Base-by-base conservation (phyloP, 2,113 vertebrate species). In the Notarius lentiginosus region DNA sequence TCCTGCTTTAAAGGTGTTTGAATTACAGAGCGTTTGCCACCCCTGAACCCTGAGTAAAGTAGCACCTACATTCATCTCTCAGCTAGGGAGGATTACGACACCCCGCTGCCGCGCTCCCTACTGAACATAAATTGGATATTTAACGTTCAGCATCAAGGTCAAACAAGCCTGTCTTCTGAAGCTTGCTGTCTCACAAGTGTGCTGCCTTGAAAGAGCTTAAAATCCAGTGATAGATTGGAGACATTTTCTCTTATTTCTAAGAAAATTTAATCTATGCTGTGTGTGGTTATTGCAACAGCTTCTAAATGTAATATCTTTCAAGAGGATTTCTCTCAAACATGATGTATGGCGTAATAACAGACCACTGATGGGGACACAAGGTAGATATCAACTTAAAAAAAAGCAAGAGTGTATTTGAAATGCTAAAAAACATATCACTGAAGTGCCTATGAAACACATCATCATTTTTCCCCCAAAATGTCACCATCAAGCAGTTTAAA, bases 61-160 rank as follows among this genome's bases (percentile, higher is more conserved):
- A 87, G 85, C 87, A 82, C 81, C 83, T 84, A 87, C 81, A 89
- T 91, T 92, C 89, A 90, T 91, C 89, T 89, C 87, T 80, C 85
- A 83, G 82, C 83, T 72, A 87, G 87, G 86, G 72, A 87, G 89
- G 89, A 91, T 92, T 92, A 90, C 79, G 90, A 91, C 81, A 63
- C 88, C 89, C 88, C 7, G 79, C 90, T 87, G 91, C 83, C 86
- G 83, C 68, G 75, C 90, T 87, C 89, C 88, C 87, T 84, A 79
- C 75, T 83, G 82, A 88, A 91, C 91, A 89, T 89, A 92, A 91
- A 92, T 92, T 91, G 91, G 88, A 89, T 91, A 89, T 91, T 91
- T 91, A 91, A 90, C 84, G 87, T 90, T 92, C 88, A 89, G 90
- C 89, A 83, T 89, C 90, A 90, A 91, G 91, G 91, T 92, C 90